Evolutionary conservation across 30 jellyfish, hydroid and myxozoan species (phyloP).

Genomic region (Aurelia aurita): DNA sequence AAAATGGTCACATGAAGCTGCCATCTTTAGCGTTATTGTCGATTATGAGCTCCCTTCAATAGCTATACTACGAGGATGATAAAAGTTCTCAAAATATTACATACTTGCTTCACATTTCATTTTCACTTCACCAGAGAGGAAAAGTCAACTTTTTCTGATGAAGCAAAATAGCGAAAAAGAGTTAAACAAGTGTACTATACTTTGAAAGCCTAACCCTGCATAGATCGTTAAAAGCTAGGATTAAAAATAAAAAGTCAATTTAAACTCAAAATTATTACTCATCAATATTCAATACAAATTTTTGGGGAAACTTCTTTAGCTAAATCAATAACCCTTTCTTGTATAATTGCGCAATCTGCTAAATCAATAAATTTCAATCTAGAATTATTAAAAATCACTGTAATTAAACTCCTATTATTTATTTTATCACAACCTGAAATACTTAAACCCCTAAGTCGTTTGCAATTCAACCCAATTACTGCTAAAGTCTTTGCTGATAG

Average conservation of each 20-base stretch:
- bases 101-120: too few species aligned
- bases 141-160: too few species aligned
- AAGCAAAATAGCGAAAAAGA: too few species aligned
- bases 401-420: constrained; percentile 7
- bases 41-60: too few species aligned
- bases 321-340: neutral
- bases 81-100: too few species aligned
- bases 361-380: constrained; percentile 20
- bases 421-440: constrained; percentile 29
- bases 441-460: neutral
- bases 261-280: neutral
- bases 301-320: neutral
- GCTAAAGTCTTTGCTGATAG: constrained; percentile 43
- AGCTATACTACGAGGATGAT: too few species aligned
- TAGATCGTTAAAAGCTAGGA: neutral
- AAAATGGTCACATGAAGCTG: too few species aligned
- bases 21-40: too few species aligned
- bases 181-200: too few species aligned
- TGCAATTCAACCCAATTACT: constrained; percentile 15
- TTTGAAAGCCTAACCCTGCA: too few species aligned
- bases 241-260: neutral
- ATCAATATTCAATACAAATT: constrained; percentile 6
- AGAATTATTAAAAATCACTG: constrained; percentile 31
- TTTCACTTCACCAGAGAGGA: too few species aligned
- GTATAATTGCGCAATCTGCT: neutral